Conservation (phyloP, 2,113 vertebrate genomes). For the Turdus rufiventris region DNA sequence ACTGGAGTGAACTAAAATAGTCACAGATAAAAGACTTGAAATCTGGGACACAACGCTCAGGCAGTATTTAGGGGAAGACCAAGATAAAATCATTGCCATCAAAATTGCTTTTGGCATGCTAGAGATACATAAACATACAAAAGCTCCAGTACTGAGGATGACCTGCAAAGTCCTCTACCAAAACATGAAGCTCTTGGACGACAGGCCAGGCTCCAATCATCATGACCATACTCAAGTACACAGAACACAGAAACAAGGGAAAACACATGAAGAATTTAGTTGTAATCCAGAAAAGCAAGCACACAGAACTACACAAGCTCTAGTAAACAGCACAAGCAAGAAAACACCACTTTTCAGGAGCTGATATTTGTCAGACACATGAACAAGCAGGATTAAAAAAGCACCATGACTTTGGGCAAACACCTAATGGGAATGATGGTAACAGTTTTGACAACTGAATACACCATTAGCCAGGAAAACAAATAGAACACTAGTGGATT, state of each 20-base stretch:
- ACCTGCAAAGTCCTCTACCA: background rate
- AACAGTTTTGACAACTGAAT: background rate
- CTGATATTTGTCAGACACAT: background rate
- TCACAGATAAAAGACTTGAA: background rate
- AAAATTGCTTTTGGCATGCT: background rate
- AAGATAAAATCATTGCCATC: background rate
- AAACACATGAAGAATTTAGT: background rate
- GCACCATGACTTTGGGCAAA: background rate
- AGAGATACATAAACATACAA: background rate
- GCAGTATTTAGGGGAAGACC: background rate
- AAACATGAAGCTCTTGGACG: background rate
- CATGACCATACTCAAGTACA: background rate
- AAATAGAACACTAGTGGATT: background rate
- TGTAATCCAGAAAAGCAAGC: background rate
- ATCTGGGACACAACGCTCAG: slow-evolving; percentile 6
- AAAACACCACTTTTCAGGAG: background rate
- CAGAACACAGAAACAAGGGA: background rate
- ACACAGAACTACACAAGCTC: background rate
- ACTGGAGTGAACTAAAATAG: slow-evolving; percentile 18
- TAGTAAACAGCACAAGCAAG: background rate
- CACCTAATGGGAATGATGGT: background rate
- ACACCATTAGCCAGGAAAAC: background rate
- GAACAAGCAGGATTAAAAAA: background rate
- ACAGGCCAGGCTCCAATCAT: background rate
- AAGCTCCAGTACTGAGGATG: background rate